These are phyloP conservation scores for Metalampra italica DNA, from an alignment of 2,888 invertebrate species.

Conservation along the genomic window DNA sequence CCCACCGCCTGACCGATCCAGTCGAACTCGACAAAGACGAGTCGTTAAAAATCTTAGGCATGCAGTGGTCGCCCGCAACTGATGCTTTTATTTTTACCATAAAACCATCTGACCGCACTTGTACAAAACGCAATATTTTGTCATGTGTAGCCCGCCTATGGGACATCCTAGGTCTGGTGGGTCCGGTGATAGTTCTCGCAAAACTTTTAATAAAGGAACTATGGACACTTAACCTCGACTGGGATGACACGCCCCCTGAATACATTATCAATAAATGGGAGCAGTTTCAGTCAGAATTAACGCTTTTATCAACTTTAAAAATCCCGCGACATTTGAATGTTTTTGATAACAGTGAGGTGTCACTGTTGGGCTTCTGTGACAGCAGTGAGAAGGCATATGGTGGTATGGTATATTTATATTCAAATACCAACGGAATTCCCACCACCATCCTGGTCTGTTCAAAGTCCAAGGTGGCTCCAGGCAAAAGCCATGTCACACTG, in stretches of 20 bases:
- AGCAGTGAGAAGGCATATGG: slow-evolving; percentile 13
- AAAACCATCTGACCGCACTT: not conserved
- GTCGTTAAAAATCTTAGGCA: slow-evolving; percentile 4
- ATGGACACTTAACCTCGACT: slow-evolving; percentile 10
- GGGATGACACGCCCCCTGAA: slow-evolving; percentile 13
- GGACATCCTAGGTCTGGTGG: slow-evolving; percentile 15
- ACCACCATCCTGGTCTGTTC: not conserved
- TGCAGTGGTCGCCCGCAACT: slow-evolving; percentile 1
- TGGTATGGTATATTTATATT: slow-evolving; percentile 9
- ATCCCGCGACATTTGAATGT: slow-evolving; percentile 10
- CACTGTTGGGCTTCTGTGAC: slow-evolving; percentile 12
- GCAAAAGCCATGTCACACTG: slow-evolving; percentile 1
- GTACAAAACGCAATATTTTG: slow-evolving; percentile 14
- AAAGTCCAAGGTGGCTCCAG: slow-evolving; percentile 8
- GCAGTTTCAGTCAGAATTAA: slow-evolving; percentile 8
- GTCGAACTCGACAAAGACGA: not conserved
- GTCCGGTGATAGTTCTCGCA: slow-evolving; percentile 9
- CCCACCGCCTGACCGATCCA: slow-evolving; percentile 1
- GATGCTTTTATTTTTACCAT: not conserved
- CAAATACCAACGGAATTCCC: not conserved
- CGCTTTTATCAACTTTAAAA: slow-evolving; percentile 1
- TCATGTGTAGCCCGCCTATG: slow-evolving; percentile 12
- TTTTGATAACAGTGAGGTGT: not conserved
- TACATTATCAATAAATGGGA: slow-evolving; percentile 9
- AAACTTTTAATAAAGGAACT: slow-evolving; percentile 13